phyloP scores from a whole-genome alignment of 2,797 vertebrate genomes.

The Alectoris magna region DNA sequence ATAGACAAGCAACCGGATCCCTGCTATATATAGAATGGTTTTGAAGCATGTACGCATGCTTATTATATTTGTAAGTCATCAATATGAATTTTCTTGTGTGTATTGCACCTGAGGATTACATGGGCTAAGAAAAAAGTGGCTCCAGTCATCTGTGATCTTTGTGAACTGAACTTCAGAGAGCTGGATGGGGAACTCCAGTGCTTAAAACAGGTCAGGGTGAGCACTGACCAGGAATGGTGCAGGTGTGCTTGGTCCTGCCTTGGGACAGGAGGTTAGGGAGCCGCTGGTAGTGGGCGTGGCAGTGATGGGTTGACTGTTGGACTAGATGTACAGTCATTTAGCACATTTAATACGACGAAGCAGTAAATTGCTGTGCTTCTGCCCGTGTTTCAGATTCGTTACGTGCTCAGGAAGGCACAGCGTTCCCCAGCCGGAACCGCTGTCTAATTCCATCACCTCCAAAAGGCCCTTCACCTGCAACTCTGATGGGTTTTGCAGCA shows the following conservation, averaged over 20 bases:
- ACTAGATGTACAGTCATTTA: neutral
- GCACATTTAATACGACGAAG: neutral
- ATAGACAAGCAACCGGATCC: slow-evolving; percentile 4
- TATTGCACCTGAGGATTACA: neutral
- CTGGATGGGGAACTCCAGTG: neutral
- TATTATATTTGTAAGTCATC: neutral
- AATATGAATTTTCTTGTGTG: neutral
- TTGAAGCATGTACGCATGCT: neutral
- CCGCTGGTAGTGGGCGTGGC: neutral
- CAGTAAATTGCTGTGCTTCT: neutral
- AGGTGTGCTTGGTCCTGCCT: neutral
- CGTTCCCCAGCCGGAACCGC: neutral
- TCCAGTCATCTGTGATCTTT: neutral
- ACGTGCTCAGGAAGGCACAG: neutral
- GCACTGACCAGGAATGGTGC: neutral
- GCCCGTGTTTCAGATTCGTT: slow-evolving; percentile 55
- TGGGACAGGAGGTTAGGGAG: neutral
- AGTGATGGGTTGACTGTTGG: no score
- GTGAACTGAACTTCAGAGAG: neutral
- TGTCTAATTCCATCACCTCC: slow-evolving; percentile 71
- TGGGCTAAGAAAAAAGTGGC: neutral
- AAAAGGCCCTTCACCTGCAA: slow-evolving; percentile 77
- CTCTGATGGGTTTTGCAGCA: slow-evolving; percentile 2
- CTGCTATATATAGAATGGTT: slow-evolving; percentile 7
- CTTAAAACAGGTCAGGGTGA: neutral